These are phyloP conservation scores for Boulengeromyrus knoepffleri DNA, from an alignment of 2,113 vertebrate genomes.

Conservation along the genomic window DNA sequence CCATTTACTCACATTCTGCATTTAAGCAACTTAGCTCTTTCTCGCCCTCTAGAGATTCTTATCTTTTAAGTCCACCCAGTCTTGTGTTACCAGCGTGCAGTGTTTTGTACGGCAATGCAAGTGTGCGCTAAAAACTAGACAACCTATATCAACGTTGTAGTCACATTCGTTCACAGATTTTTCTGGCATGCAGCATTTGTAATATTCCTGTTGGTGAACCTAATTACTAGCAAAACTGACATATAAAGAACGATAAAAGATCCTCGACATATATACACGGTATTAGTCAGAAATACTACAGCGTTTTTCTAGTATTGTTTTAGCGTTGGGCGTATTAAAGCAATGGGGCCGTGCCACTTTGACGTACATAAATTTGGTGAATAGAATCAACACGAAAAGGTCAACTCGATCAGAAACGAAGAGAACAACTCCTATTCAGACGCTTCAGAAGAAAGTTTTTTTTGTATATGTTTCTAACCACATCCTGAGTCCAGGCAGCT, in stretches of 20 bases:
- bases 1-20: neutral
- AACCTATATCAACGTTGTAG: neutral
- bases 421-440: neutral
- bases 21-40: neutral
- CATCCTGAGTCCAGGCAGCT: conserved; percentile 30
- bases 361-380: neutral
- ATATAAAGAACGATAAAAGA: neutral
- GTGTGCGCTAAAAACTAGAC: neutral
- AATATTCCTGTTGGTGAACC: neutral
- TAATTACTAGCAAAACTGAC: neutral
- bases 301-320: neutral
- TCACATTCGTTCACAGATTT: neutral
- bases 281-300: neutral
- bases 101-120: neutral
- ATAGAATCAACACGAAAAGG: neutral
- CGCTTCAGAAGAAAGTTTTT: conserved; percentile 8
- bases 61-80: neutral
- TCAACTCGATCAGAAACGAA: neutral
- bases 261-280: neutral
- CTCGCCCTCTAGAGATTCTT: neutral
- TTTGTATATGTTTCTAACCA: conserved; percentile 24
- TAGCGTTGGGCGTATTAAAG: neutral
- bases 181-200: neutral
- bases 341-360: neutral
- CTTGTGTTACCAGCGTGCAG: neutral